phyloP scores from a whole-genome alignment of 2,113 vertebrate species.

The Notarius quadriscutis region DNA sequence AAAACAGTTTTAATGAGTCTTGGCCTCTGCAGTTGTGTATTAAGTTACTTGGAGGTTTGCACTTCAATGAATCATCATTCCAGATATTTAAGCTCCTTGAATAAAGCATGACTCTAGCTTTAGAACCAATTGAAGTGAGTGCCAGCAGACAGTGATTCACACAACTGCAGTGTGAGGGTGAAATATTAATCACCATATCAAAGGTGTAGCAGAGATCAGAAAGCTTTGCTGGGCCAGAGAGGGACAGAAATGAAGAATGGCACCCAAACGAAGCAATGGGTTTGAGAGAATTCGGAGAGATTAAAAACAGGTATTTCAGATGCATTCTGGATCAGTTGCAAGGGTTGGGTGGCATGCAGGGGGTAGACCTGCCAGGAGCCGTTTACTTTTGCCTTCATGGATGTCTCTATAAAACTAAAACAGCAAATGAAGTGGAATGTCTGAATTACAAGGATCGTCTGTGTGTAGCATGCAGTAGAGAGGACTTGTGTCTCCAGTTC shows the following conservation, averaged over 20 bases:
- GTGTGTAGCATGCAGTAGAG: neutral
- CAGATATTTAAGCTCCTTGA: conserved; percentile 21
- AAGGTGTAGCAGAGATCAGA: conserved; percentile 56
- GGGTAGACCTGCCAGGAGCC: neutral
- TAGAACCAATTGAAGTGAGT: conserved; percentile 34
- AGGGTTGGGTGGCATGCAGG: neutral
- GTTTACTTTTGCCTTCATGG: conserved; percentile 24
- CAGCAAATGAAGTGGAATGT: conserved; percentile 31
- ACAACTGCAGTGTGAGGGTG: conserved; percentile 26
- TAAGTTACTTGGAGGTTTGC: conserved; percentile 14
- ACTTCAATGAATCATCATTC: conserved; percentile 25
- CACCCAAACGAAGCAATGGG: conserved; percentile 15
- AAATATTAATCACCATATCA: conserved; percentile 69
- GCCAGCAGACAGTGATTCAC: conserved; percentile 20
- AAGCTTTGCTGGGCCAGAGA: conserved; percentile 42
- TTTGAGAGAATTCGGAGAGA: neutral
- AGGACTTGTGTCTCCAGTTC: neutral
- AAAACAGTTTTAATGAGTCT: neutral
- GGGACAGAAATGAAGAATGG: conserved; percentile 21
- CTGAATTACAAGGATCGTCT: conserved; percentile 6
- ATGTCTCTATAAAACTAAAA: neutral
- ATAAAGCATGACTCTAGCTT: conserved; percentile 26
- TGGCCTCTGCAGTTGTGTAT: neutral
- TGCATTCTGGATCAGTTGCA: neutral
- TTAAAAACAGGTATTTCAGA: neutral